Conservation (phyloP, 2,797 vertebrate genomes). For the Rhinoraja longicauda region DNA sequence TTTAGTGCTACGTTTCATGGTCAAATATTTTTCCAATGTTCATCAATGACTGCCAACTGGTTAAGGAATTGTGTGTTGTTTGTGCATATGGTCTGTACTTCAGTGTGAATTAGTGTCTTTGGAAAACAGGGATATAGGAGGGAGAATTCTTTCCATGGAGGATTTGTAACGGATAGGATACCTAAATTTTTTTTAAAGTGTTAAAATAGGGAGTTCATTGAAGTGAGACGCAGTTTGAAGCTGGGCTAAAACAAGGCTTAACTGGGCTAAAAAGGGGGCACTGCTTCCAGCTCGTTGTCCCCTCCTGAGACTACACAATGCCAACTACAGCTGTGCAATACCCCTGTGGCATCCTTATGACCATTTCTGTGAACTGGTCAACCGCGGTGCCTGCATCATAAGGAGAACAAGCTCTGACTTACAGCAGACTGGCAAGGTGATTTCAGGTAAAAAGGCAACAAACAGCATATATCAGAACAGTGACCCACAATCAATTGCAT, state of each 20-base stretch:
- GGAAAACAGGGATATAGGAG: no score
- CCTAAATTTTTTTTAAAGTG: no score
- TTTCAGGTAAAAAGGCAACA: not conserved
- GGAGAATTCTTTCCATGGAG: not conserved
- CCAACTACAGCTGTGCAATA: not conserved
- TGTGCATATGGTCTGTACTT: not conserved
- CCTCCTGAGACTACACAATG: not conserved
- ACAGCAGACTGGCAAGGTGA: not conserved
- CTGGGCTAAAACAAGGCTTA: no score
- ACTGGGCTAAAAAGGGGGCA: not conserved
- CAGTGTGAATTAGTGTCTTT: not conserved
- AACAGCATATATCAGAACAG: not conserved
- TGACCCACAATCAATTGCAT: not conserved
- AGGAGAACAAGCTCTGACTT: not conserved
- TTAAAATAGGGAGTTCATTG: not conserved
- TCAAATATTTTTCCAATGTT: not conserved
- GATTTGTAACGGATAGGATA: not conserved
- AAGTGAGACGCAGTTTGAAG: not conserved
- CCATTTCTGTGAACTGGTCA: not conserved
- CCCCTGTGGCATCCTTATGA: not conserved
- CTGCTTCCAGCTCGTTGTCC: not conserved
- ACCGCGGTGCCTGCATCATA: not conserved
- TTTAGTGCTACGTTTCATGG: not conserved
- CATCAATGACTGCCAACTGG: not conserved
- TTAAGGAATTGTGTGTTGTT: not conserved